phyloP scores from a whole-genome alignment of 2,888 invertebrate genomes.

The Macrophya alboannulata region DNA sequence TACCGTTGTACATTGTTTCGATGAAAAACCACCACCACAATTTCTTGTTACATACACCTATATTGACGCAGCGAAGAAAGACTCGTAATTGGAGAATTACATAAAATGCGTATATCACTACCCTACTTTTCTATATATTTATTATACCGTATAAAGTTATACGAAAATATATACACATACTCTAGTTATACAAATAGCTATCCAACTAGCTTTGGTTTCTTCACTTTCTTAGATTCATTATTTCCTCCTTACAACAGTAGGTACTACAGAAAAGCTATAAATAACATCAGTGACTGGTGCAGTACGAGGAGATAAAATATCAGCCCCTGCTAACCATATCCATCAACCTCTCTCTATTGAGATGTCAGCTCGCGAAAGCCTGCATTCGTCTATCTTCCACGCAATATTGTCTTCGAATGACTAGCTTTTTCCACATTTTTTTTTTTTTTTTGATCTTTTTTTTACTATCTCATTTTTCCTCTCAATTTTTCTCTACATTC shows the following conservation, averaged over 20 bases:
- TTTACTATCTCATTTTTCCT: background rate
- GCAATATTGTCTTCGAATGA: constrained; percentile 9
- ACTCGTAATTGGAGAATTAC: background rate
- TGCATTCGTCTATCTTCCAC: background rate
- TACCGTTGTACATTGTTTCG: background rate
- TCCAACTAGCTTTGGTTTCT: background rate
- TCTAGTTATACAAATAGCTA: background rate
- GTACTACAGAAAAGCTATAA: background rate
- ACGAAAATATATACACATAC: background rate
- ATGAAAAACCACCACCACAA: background rate
- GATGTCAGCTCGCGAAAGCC: constrained; percentile 35
- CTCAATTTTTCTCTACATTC: background rate
- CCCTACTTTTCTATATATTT: background rate
- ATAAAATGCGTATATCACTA: too few relatives aligned
- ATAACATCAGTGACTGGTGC: constrained; percentile 22
- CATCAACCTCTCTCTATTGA: constrained; percentile 46
- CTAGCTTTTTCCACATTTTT: background rate
- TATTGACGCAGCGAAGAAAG: background rate
- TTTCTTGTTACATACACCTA: background rate
- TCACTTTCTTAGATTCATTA: background rate
- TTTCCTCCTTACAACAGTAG: background rate
- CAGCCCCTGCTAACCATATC: constrained; percentile 26
- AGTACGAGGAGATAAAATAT: constrained; percentile 39
- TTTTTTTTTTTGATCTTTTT: background rate
- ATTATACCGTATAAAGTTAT: background rate